Conservation (phyloP, 2,888 invertebrate species). For the Cheilosia scutellata region DNA sequence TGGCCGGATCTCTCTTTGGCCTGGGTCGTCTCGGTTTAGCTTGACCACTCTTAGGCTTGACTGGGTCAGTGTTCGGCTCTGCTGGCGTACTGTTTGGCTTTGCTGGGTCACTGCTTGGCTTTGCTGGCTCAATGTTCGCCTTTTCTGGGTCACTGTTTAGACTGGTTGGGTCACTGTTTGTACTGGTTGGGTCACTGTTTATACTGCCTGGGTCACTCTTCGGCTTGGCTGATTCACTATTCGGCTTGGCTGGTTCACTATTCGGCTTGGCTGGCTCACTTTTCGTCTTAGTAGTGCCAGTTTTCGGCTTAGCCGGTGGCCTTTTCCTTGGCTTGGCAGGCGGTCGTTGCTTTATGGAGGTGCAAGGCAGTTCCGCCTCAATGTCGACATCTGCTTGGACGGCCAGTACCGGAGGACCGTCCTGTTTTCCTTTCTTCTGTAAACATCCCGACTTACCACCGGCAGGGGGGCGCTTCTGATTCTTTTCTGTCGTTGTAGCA, state of each 20-base stretch:
- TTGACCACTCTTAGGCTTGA: conserved; percentile 14
- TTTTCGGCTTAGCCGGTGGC: conserved; percentile 6
- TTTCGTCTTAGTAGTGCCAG: neutral
- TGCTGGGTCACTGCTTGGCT: neutral
- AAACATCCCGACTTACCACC: neutral
- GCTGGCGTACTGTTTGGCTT: conserved; percentile 1
- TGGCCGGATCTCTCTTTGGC: neutral
- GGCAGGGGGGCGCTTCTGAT: neutral
- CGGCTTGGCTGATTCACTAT: neutral
- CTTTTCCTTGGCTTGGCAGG: conserved; percentile 1
- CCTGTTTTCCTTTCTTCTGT: conserved; percentile 12
- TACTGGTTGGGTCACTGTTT: neutral
- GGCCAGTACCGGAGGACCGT: neutral
- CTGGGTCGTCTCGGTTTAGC: neutral
- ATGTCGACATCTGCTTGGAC: conserved; percentile 55
- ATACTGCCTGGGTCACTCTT: neutral
- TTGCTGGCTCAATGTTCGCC: no score
- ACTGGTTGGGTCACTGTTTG: no score
- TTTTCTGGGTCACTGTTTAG: no score
- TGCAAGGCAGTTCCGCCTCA: conserved; percentile 56
- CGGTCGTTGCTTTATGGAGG: conserved; percentile 52
- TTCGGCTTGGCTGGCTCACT: neutral
- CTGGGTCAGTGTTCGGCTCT: neutral
- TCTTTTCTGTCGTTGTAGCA: neutral
- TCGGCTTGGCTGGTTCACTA: neutral